Base-by-base conservation (phyloP, 2,113 vertebrate species). In the Entosphenus tridentatus region DNA sequence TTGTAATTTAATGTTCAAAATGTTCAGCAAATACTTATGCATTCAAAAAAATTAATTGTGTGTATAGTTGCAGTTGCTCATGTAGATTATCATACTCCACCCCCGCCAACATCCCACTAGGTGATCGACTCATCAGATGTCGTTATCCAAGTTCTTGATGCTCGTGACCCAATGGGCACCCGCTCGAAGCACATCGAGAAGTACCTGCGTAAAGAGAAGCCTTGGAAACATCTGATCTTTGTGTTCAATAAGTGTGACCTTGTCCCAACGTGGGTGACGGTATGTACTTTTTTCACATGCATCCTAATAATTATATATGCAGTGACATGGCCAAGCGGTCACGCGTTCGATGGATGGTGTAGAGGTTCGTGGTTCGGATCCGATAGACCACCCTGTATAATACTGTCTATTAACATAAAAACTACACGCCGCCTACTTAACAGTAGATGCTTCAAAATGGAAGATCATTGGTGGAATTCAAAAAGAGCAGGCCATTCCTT, bases 231-330 rank as follows among this genome's bases (percentile, higher is more conserved):
- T 71, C 82, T 97, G 10, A 88, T 98, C 75, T 98, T 98, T 75
- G 87, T 98, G 70, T 81, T 98, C 10, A 98, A 98, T 77, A 98
- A 98, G 71, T 98, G 93, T 78, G 93, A 98, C 73, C 87, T 97
- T 57, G 79, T 98, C 78, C 93, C 93, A 55, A 82, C 93, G 68
- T 98, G 93, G 93, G 93, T 84, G 70, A 97, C 93, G 8, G 93
- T 97, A 78, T 82, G 85, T 76, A 72, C 13, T 70, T 71, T 11
- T n/a, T 39, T 39, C 39, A 39, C 39, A 39, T 39, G 39, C 39
- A 6, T 39, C 6, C 39, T 39, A 39, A 39, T 39, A 39, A 39
- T 1, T 39, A 39, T 39, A 39, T 39, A 39, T 39, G 39, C 39
- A 39, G 39, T 39, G 39, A 39, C 39, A 7, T 39, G 39, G 4